Conservation (phyloP, 2,888 invertebrate genomes). For the Amiota minor region DNA sequence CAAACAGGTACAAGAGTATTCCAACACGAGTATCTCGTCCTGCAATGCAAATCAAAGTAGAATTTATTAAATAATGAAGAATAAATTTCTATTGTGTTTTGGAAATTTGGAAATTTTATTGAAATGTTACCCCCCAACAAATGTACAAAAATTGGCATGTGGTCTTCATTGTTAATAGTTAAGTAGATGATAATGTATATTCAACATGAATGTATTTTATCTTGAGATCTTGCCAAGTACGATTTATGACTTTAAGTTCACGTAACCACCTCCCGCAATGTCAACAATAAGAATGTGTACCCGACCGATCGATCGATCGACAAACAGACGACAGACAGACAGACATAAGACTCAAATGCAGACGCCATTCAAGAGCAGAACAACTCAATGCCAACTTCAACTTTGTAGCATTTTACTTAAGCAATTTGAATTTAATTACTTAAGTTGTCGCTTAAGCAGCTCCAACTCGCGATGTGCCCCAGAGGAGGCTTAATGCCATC, state of each 20-base stretch:
- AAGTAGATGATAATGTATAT: no score
- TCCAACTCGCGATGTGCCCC: neutral
- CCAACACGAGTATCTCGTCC: no score
- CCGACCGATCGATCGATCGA: neutral
- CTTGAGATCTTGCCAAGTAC: constrained; percentile 5
- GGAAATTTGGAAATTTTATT: constrained; percentile 29
- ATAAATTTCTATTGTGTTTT: neutral
- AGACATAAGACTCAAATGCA: no score
- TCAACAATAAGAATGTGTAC: neutral
- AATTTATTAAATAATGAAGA: no score
- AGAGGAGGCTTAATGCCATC: no score
- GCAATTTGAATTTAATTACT: neutral
- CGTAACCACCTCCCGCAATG: constrained; percentile 32
- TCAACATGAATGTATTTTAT: neutral
- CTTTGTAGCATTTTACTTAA: no score
- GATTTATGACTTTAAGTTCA: constrained; percentile 35
- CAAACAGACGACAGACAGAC: neutral
- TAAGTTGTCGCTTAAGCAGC: neutral
- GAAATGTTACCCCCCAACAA: constrained; percentile 40
- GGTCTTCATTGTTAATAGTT: neutral
- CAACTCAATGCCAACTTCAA: no score
- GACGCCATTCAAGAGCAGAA: no score
- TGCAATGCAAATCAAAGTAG: no score
- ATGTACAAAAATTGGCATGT: constrained; percentile 10
- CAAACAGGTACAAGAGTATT: no score